These are phyloP conservation scores for Agrochola litura DNA, from an alignment of 2,888 invertebrate genomes.

Conservation along the genomic window DNA sequence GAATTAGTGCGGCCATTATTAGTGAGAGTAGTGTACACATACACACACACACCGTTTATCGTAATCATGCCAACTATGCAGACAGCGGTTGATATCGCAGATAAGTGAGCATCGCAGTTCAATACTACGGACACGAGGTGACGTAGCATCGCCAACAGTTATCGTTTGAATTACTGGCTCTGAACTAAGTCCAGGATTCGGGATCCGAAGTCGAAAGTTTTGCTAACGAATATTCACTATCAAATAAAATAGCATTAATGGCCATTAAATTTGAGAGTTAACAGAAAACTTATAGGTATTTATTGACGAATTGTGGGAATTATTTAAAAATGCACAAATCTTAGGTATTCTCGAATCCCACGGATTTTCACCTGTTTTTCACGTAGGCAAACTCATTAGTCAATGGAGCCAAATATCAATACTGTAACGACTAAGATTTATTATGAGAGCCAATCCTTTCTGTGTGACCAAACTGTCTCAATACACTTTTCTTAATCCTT, in stretches of 20 bases:
- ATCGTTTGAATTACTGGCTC: not conserved
- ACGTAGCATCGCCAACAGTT: not conserved
- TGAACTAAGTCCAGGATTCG: not conserved
- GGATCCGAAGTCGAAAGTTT: not conserved
- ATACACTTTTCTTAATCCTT: too few species aligned
- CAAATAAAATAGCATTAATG: not conserved
- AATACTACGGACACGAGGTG: not conserved
- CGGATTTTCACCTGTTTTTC: too few species aligned
- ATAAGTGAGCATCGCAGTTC: constrained; percentile 11
- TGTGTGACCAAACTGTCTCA: too few species aligned
- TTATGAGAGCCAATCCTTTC: too few species aligned
- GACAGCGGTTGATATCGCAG: constrained; percentile 7
- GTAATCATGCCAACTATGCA: constrained; percentile 5
- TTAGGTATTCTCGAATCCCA: too few species aligned
- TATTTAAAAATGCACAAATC: not conserved
- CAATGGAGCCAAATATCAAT: too few species aligned
- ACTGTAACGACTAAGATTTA: too few species aligned
- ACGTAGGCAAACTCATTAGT: too few species aligned
- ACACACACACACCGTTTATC: not conserved
- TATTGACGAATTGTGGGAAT: not conserved
- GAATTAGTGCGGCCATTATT: constrained; percentile 31
- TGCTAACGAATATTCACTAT: not conserved
- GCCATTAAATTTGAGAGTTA: not conserved
- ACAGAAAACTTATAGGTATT: not conserved
- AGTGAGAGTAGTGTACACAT: not conserved